A percentile compares a stretch with the other conserved stretches of the same genome.
Evolutionary conservation across 2,113 vertebrate species (phyloP).

Genomic region (Amphilophus citrinellus): DNA sequence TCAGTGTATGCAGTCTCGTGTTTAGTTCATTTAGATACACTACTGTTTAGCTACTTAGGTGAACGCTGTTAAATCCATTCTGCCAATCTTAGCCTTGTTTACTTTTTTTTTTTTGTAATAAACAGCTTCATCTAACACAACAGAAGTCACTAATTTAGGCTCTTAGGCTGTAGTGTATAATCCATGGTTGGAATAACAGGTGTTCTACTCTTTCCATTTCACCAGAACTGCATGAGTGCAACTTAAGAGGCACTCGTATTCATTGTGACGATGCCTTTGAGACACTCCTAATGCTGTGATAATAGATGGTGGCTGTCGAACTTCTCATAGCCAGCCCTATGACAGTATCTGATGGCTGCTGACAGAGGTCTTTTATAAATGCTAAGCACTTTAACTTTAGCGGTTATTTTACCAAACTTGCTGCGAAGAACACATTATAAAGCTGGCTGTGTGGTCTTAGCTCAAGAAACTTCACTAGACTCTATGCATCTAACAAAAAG

Average conservation of each 20-base stretch:
- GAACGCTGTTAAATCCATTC: not conserved
- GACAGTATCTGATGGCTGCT: constrained; percentile 7
- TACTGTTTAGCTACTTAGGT: too few relatives aligned
- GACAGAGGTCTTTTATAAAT: constrained; percentile 28
- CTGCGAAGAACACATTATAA: constrained; percentile 18
- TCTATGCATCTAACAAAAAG: constrained; percentile 47
- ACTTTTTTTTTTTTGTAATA: not conserved
- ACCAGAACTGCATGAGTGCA: not conserved
- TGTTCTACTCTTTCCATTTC: not conserved
- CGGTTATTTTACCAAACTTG: constrained; percentile 9
- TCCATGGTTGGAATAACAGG: not conserved
- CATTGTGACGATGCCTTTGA: not conserved
- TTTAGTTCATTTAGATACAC: not conserved
- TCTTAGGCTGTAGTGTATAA: not conserved
- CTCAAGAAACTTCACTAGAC: constrained; percentile 30
- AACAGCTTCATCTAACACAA: not conserved
- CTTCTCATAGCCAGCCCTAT: not conserved
- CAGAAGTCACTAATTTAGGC: not conserved
- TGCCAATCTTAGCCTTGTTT: not conserved
- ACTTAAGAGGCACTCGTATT: not conserved
- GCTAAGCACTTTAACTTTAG: constrained; percentile 33
- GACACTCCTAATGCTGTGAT: not conserved
- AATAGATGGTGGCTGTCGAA: constrained; percentile 8
- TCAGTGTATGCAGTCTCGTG: not conserved
- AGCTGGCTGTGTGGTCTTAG: constrained; percentile 16